A percentile compares a stretch with the other conserved stretches of the same genome.
Conservation (phyloP, 2,113 vertebrate genomes). For the Vulpes vulpes region DNA sequence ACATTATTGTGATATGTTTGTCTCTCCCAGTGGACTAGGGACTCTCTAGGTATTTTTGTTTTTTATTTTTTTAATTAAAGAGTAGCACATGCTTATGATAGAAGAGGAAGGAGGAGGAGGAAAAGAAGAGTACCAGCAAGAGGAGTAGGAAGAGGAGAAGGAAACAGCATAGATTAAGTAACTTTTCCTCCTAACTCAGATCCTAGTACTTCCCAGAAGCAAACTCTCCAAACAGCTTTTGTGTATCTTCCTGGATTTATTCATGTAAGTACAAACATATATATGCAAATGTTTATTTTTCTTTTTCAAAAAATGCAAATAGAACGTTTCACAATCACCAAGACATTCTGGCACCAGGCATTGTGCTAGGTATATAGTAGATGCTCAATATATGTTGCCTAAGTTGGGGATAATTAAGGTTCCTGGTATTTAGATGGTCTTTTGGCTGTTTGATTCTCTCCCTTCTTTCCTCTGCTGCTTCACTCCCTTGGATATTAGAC, state of each 20-base stretch:
- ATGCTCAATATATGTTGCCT: background rate
- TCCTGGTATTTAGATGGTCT: background rate
- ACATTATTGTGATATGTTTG: background rate
- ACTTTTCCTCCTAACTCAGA: background rate
- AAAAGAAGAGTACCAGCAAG: background rate
- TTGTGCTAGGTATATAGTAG: background rate
- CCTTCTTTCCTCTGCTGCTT: background rate
- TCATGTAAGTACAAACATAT: background rate
- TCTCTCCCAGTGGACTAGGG: background rate
- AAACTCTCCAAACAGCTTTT: background rate
- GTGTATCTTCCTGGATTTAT: slow-evolving; percentile 8
- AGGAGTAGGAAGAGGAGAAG: background rate
- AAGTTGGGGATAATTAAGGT: background rate
- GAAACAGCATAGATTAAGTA: background rate
- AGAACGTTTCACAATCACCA: background rate
- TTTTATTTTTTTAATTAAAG: background rate
- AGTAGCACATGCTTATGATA: background rate
- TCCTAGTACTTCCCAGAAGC: background rate
- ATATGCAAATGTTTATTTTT: background rate
- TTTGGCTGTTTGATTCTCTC: background rate
- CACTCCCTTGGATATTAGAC: background rate
- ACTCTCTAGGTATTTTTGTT: slow-evolving; percentile 14
- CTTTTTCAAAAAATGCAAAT: background rate
- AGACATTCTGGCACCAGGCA: background rate
- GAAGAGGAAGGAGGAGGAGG: background rate